These are phyloP conservation scores for Platygyra sinensis DNA, from an alignment of 64 coral and sea anemone genomes.

Conservation along the genomic window DNA sequence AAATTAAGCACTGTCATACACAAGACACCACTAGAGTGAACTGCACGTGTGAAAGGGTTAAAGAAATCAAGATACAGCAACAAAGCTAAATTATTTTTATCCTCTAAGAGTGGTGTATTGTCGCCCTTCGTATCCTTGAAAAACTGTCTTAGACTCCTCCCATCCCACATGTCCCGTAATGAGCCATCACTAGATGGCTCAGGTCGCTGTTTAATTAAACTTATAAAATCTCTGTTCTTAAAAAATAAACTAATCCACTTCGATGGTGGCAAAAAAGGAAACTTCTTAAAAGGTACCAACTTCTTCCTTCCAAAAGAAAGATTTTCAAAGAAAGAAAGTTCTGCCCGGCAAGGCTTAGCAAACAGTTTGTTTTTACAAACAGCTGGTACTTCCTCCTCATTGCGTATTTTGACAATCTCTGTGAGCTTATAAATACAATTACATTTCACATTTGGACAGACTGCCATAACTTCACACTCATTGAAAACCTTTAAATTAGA, in stretches of 20 bases:
- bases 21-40: too few relatives aligned
- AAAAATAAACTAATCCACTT: too few relatives aligned
- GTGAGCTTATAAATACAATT: not conserved
- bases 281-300: too few relatives aligned
- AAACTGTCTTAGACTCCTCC: not conserved
- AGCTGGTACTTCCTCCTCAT: not conserved
- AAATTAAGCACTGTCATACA: too few relatives aligned
- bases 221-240: too few relatives aligned
- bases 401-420: not conserved
- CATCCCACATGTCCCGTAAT: conserved; percentile 18
- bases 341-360: not conserved
- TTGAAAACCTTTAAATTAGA: conserved; percentile 20
- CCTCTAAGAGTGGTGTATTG: too few relatives aligned
- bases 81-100: too few relatives aligned
- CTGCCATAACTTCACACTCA: conserved; percentile 17
- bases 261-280: too few relatives aligned
- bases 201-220: too few relatives aligned
- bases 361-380: not conserved
- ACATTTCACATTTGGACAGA: conserved; percentile 19
- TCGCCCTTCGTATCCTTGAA: not conserved
- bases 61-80: too few relatives aligned
- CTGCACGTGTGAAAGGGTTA: too few relatives aligned
- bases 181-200: conserved; percentile 3
- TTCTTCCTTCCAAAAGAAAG: too few relatives aligned
- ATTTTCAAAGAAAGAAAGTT: not conserved